Evolutionary conservation across 37 sponge, comb jelly and placozoan genomes (phyloP).

Genomic region (Ephydatia muelleri): DNA sequence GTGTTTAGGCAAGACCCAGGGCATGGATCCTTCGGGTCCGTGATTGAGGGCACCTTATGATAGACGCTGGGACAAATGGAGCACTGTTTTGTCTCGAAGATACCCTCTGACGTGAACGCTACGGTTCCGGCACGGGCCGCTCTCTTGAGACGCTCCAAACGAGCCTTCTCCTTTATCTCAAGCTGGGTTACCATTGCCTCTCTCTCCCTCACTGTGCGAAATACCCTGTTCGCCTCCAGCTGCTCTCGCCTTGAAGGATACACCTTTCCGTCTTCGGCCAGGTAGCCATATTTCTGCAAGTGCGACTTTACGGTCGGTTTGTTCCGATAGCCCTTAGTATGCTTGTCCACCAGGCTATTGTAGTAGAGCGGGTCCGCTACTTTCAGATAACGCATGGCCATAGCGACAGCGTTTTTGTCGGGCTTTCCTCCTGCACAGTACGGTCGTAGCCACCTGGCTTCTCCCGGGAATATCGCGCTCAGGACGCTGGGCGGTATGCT

Average conservation of each 20-base stretch:
- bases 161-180: slow-evolving; percentile 6
- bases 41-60: slow-evolving; percentile 11
- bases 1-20: not conserved
- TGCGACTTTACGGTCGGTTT: slow-evolving; percentile 4
- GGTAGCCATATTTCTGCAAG: slow-evolving; percentile 7
- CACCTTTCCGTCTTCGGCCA: slow-evolving; percentile 21
- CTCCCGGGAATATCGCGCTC: too few relatives aligned
- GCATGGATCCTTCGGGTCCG: not conserved
- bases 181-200: slow-evolving; percentile 24
- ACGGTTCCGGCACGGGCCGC: not conserved
- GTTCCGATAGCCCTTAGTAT: slow-evolving; percentile 16
- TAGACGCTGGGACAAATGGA: slow-evolving; percentile 4
- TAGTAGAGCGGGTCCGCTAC: slow-evolving; percentile 18
- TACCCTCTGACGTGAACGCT: not conserved
- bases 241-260: slow-evolving; percentile 16
- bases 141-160: slow-evolving; percentile 8
- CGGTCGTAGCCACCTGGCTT: too few relatives aligned
- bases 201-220: slow-evolving; percentile 12
- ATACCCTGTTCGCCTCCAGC: slow-evolving; percentile 5
- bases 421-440: too few relatives aligned
- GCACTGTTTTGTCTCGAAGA: slow-evolving; percentile 3
- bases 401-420: too few relatives aligned
- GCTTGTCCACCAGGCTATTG: slow-evolving; percentile 45
- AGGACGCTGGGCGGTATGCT: too few relatives aligned
- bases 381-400: too few relatives aligned